Conservation (phyloP, 2,797 vertebrate species). For the Fistularia tabacaria region DNA sequence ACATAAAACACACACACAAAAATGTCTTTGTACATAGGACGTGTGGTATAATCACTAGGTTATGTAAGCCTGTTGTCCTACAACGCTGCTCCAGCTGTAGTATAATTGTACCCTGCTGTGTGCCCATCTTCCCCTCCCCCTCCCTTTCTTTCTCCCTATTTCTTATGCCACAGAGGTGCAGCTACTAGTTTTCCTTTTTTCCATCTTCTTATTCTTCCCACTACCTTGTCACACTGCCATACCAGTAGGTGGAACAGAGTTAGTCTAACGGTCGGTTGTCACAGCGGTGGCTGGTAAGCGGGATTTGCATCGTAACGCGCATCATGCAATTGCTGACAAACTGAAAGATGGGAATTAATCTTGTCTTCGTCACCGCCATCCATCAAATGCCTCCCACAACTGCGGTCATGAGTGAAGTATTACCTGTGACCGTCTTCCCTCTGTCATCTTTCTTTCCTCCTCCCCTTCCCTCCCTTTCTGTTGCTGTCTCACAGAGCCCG, state of each 20-base stretch:
- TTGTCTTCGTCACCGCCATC: slow-evolving; percentile 13
- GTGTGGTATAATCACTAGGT: slow-evolving; percentile 46
- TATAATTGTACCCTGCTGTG: slow-evolving; percentile 61
- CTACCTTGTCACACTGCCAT: slow-evolving; percentile 50
- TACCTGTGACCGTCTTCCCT: slow-evolving; percentile 8
- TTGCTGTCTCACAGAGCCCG: slow-evolving; percentile 81
- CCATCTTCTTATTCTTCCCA: slow-evolving; percentile 12
- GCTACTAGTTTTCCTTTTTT: slow-evolving; percentile 33
- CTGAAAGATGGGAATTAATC: slow-evolving; percentile 33
- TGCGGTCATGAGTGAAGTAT: slow-evolving; percentile 11
- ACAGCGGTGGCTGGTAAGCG: slow-evolving; percentile 16
- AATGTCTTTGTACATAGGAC: not conserved
- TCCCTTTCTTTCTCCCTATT: slow-evolving; percentile 20
- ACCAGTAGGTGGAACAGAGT: slow-evolving; percentile 46
- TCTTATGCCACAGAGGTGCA: slow-evolving; percentile 38
- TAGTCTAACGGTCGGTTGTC: slow-evolving; percentile 53
- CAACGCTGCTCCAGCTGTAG: slow-evolving; percentile 55
- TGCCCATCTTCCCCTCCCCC: slow-evolving; percentile 22
- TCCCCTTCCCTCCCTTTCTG: slow-evolving; percentile 6
- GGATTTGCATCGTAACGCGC: slow-evolving; percentile 19
- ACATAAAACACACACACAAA: not conserved
- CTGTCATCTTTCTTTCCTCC: slow-evolving; percentile 18
- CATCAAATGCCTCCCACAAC: slow-evolving; percentile 24
- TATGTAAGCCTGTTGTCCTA: slow-evolving; percentile 45
- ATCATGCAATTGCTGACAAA: slow-evolving; percentile 31